Percentiles rank a stretch among this genome's conserved stretches.
These are phyloP conservation scores for Melanophora roralis DNA, from an alignment of 2,888 invertebrate genomes.

Conservation along the genomic window DNA sequence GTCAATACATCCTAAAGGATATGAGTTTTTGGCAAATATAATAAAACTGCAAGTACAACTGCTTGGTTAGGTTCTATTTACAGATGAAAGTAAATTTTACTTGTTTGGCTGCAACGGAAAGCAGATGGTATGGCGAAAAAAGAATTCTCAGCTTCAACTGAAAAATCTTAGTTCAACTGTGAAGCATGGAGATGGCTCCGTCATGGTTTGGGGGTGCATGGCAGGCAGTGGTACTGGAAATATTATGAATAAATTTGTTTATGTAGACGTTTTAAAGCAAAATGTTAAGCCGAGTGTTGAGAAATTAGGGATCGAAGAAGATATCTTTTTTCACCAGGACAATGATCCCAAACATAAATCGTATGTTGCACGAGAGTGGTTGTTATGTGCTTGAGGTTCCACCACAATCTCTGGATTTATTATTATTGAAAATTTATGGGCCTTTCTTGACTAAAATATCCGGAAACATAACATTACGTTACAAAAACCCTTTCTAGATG, in stretches of 20 bases:
- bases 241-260: slow-evolving; percentile 14
- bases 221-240: too few species aligned
- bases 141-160: slow-evolving; percentile 1
- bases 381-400: too few species aligned
- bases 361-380: neutral
- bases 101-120: slow-evolving; percentile 1
- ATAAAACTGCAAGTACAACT: too few species aligned
- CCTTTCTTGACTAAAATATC: slow-evolving; percentile 2
- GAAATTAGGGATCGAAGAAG: slow-evolving; percentile 23
- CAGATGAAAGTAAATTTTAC: neutral
- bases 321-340: slow-evolving; percentile 11
- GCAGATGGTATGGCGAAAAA: slow-evolving; percentile 8
- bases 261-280: slow-evolving; percentile 12
- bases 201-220: too few species aligned
- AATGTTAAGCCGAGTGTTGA: neutral
- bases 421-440: too few species aligned
- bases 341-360: too few species aligned
- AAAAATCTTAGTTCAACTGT: neutral
- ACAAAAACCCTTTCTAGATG: neutral
- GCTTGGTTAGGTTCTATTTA: too few species aligned
- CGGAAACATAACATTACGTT: slow-evolving; percentile 3
- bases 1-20: neutral
- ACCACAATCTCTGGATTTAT: too few species aligned
- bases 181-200: neutral
- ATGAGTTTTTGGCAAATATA: slow-evolving; percentile 6